These are phyloP conservation scores for Odontophorus gujanensis DNA, from an alignment of 2,113 vertebrate genomes.

Conservation along the genomic window DNA sequence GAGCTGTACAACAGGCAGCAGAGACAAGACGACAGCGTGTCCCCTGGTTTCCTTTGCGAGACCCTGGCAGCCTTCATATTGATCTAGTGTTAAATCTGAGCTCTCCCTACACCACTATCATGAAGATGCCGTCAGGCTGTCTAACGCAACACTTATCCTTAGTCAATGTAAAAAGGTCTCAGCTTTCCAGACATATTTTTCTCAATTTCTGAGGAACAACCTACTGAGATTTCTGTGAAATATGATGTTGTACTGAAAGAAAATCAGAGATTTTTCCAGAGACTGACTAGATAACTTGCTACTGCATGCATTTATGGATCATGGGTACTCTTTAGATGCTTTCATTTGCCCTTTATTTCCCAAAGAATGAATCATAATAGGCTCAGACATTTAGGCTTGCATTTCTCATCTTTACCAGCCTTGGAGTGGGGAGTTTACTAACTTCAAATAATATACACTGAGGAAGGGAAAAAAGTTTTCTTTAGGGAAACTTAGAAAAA, in stretches of 20 bases:
- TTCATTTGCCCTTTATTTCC: neutral
- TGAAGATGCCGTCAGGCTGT: slow-evolving; percentile 42
- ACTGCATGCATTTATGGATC: neutral
- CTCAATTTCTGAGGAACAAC: neutral
- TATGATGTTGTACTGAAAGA: neutral
- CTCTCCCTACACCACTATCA: neutral
- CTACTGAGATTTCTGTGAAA: neutral
- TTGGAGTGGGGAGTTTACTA: neutral
- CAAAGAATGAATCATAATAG: neutral
- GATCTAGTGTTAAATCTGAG: slow-evolving; percentile 69
- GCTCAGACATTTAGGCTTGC: neutral
- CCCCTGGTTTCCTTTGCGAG: slow-evolving; percentile 40
- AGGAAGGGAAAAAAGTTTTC: neutral
- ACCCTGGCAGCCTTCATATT: slow-evolving; percentile 56
- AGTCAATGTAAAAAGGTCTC: neutral
- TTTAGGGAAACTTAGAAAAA: neutral
- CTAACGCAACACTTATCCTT: neutral
- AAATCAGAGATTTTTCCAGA: neutral
- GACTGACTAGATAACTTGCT: neutral
- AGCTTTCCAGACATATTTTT: neutral
- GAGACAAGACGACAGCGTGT: slow-evolving; percentile 62
- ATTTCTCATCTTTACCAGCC: neutral
- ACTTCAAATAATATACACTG: neutral
- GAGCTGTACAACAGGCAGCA: slow-evolving; percentile 63
- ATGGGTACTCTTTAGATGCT: neutral